Evolutionary conservation across 2,888 invertebrate genomes (phyloP), one percentile per base, ranked within the genome.

Genomic region (Tuta absoluta): DNA sequence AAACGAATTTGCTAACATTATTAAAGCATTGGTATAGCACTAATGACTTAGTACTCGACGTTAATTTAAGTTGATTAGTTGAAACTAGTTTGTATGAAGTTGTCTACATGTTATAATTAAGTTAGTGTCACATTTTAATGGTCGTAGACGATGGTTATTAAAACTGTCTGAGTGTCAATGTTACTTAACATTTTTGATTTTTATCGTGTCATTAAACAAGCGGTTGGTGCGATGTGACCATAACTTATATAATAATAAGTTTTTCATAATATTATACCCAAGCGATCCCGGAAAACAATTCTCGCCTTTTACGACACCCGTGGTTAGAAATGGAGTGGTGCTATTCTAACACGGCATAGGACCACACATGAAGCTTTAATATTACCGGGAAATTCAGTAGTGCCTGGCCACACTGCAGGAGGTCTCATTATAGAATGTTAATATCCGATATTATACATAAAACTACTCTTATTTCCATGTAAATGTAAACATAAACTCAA

Each of bases 401-500:
- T 19, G n/a, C 56, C 17, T 33, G 24, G 24, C 14, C 33, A 24
- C 33, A 53, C 23, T 24, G 19, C 33, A 14, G 33, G 56, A 33
- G 56, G 56, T 28, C 56, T 56, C 56, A 56, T 56, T 19, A 19
- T 33, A 56, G 33, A 56, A 56, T 17, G 56, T 33, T 56, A 33
- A 56, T 56, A 28, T 56, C 0, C 33, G 33, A 33, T 10, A 56
- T 56, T 24, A 33, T 33, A 56, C 10, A 17, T 17, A 1, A 33
- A 56, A 56, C 33, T 17, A 24, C 8, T 33, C 24, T 24, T 56
- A 56, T 56, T 56, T 33, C 23, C 51, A 14, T 53, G 51, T 53
- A 53, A 53, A 14, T 53, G 51, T 53, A 53, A 53, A 56, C 56
- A 56, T 56, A 33, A 58, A 14, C 12, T 14, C 19, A 58, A 58